A percentile compares a stretch with the other conserved stretches of the same genome.
phyloP scores from a whole-genome alignment of 2,113 vertebrate species.

The Rattus rattus region DNA sequence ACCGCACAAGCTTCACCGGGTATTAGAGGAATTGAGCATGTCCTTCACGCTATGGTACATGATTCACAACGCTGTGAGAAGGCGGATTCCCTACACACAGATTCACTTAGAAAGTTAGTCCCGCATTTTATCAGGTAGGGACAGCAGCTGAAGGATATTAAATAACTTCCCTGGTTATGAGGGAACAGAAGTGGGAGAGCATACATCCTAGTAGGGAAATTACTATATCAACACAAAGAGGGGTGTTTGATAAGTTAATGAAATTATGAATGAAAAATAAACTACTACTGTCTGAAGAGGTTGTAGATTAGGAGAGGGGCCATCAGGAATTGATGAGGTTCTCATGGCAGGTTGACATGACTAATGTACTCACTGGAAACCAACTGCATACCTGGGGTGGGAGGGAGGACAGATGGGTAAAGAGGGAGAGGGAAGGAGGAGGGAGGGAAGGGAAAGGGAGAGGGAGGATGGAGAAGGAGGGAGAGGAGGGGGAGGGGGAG shows the following conservation, averaged over 20 bases:
- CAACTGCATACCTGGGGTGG: not conserved
- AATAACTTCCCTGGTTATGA: not conserved
- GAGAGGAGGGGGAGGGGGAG: too few species aligned
- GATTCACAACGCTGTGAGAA: not conserved
- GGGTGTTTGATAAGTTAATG: not conserved
- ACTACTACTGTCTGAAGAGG: not conserved
- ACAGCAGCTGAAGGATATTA: slow-evolving; percentile 34
- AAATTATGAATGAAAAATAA: not conserved
- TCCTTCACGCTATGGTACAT: not conserved
- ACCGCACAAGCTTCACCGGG: slow-evolving; percentile 20
- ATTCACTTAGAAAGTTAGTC: slow-evolving; percentile 25
- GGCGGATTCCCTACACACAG: not conserved
- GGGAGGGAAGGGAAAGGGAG: too few species aligned
- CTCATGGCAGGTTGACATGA: not conserved
- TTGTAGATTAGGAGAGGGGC: not conserved
- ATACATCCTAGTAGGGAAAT: not conserved
- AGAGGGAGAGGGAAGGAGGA: too few species aligned
- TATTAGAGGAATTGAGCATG: slow-evolving; percentile 25
- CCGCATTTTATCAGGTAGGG: not conserved
- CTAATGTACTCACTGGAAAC: not conserved
- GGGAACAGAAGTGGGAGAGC: not conserved
- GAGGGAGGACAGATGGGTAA: not conserved
- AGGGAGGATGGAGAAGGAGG: too few species aligned
- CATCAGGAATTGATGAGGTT: not conserved
- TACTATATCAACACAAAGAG: not conserved